Conservation (phyloP, 2,113 vertebrate genomes). For the Nesoenas mayeri region DNA sequence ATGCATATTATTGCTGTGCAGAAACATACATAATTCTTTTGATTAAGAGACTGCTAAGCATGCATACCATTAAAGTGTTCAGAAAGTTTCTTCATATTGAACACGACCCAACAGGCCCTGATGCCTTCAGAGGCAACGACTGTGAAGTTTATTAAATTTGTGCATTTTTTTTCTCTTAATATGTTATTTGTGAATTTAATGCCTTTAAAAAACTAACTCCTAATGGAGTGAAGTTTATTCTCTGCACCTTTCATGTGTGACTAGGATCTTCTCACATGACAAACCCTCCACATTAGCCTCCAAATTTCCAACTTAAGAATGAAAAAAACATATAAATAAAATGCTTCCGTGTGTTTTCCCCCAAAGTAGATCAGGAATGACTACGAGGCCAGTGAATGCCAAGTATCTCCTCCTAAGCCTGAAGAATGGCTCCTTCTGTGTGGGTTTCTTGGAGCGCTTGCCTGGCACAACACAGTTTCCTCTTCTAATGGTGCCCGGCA, state of each 20-base stretch:
- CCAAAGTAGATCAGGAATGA: too few relatives aligned
- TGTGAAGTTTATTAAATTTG: neutral
- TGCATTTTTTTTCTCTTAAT: neutral
- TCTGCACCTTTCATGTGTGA: too few relatives aligned
- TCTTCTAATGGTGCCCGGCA: neutral
- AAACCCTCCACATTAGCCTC: too few relatives aligned
- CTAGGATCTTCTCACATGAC: too few relatives aligned
- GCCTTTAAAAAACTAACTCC: neutral
- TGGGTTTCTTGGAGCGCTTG: neutral
- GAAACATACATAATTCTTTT: neutral
- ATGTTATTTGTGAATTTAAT: neutral
- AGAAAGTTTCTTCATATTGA: neutral
- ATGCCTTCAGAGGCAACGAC: neutral
- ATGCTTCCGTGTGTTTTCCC: too few relatives aligned
- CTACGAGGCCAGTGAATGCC: too few relatives aligned
- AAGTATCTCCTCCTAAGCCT: too few relatives aligned
- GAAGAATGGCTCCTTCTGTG: too few relatives aligned
- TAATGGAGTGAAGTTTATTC: neutral
- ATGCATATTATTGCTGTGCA: neutral
- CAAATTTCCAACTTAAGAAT: too few relatives aligned
- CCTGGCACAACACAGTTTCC: neutral
- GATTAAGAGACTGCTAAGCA: neutral
- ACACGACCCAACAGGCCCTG: neutral
- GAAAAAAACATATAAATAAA: too few relatives aligned
- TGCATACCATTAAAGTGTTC: neutral